phyloP scores from a whole-genome alignment of 1,140 invertebrate species.

The Theocolax elegans region DNA sequence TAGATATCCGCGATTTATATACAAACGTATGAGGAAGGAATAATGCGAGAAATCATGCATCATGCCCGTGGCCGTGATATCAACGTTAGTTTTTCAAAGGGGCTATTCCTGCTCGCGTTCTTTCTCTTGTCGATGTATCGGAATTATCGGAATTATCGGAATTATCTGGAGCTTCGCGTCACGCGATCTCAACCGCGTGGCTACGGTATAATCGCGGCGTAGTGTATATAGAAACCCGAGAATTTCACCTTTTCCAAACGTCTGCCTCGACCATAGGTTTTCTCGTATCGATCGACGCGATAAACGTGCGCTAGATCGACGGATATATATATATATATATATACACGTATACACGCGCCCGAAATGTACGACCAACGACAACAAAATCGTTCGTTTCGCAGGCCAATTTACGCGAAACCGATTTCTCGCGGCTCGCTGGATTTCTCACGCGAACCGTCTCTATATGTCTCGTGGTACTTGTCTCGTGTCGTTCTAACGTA shows the following conservation, averaged over 20 bases:
- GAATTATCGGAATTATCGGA: too few species aligned
- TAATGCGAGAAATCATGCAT: background rate
- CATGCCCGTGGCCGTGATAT: background rate
- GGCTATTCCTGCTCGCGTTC: background rate
- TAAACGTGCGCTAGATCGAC: slow-evolving; percentile 45
- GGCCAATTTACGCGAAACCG: background rate
- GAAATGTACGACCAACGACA: background rate
- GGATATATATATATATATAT: background rate
- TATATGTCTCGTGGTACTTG: too few species aligned
- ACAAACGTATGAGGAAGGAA: too few species aligned
- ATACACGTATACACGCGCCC: background rate
- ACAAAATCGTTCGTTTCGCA: background rate
- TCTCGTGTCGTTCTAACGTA: too few species aligned
- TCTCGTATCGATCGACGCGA: slow-evolving; percentile 40
- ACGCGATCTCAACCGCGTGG: background rate
- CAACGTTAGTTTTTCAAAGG: background rate
- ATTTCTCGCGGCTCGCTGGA: background rate
- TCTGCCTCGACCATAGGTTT: too few species aligned
- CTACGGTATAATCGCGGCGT: background rate
- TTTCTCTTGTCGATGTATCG: too few species aligned
- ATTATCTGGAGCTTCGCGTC: slow-evolving; percentile 46
- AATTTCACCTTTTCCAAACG: background rate
- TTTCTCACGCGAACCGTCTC: background rate
- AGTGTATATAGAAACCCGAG: background rate
- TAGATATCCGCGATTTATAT: too few species aligned